Conservation (phyloP, 2,888 invertebrate species). For the Formica aserva region DNA sequence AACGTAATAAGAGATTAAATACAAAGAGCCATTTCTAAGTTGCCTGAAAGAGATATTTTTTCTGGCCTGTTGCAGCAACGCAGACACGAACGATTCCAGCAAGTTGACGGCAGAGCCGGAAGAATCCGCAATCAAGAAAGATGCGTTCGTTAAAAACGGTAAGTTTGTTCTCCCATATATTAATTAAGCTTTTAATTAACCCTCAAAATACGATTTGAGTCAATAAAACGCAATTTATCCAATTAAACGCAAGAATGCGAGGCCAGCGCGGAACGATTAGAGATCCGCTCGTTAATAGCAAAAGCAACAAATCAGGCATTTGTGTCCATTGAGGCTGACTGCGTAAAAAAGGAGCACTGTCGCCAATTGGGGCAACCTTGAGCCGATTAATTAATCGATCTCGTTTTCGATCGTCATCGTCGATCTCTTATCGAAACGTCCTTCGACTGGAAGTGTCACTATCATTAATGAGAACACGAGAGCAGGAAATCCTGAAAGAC, state of each 20-base stretch:
- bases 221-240: constrained; percentile 41
- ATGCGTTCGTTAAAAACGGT: constrained; percentile 69
- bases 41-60: neutral
- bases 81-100: constrained; percentile 63
- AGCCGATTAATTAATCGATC: constrained; percentile 12
- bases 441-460: neutral
- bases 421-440: neutral
- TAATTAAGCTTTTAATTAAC: constrained; percentile 40
- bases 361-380: constrained; percentile 53
- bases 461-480: neutral
- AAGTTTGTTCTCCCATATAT: constrained; percentile 58
- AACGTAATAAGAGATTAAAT: neutral
- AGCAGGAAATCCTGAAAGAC: neutral
- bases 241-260: constrained; percentile 56
- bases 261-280: constrained; percentile 51
- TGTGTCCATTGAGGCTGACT: constrained; percentile 44
- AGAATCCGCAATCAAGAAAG: constrained; percentile 65
- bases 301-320: constrained; percentile 51
- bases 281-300: constrained; percentile 21
- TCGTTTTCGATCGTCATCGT: neutral
- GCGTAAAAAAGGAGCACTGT: constrained; percentile 56
- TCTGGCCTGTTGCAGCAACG: constrained; percentile 69
- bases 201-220: constrained; percentile 19
- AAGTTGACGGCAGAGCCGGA: constrained; percentile 46
- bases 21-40: neutral